Evolutionary conservation across 2,888 invertebrate species (phyloP).

Genomic region (Lapara coniferarum): DNA sequence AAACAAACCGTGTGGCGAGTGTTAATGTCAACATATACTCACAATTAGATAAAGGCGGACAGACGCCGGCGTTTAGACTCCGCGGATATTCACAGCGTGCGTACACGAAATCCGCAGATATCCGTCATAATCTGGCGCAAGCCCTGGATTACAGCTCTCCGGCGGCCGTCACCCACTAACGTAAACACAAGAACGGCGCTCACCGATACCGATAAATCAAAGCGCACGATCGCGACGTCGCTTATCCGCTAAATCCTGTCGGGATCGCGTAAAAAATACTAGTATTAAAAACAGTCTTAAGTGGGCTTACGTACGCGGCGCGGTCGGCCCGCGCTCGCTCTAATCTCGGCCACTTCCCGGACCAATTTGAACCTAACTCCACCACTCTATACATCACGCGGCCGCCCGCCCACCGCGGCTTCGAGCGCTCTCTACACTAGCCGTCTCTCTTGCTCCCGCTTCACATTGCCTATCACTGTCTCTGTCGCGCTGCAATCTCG

Average conservation of each 20-base stretch:
- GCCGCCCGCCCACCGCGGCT: conserved; percentile 79
- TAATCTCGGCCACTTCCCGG: conserved; percentile 90
- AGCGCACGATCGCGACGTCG: conserved; percentile 80
- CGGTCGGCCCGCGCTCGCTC: conserved; percentile 86
- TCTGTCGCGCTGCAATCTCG: conserved; percentile 72
- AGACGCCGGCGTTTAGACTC: conserved; percentile 31
- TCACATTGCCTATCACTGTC: conserved; percentile 43
- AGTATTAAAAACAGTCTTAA: conserved; percentile 90
- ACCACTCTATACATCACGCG: conserved; percentile 88
- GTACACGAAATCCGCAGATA: conserved; percentile 75
- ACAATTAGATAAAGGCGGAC: conserved; percentile 50
- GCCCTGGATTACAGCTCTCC: conserved; percentile 77
- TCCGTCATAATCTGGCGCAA: conserved; percentile 80
- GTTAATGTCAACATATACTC: conserved; percentile 52
- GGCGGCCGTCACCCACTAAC: conserved; percentile 79
- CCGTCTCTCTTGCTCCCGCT: conserved; percentile 57
- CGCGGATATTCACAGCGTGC: conserved; percentile 64
- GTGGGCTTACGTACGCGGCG: conserved; percentile 86
- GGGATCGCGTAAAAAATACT: conserved; percentile 85
- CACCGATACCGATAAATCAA: conserved; percentile 83
- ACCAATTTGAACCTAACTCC: conserved; percentile 90
- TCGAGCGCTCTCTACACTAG: conserved; percentile 52
- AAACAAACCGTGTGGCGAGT: conserved; percentile 29
- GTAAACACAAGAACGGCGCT: conserved; percentile 80
- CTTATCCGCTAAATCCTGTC: conserved; percentile 83